Percentiles rank a stretch among this genome's conserved stretches.
phyloP scores from a whole-genome alignment of 2,113 vertebrate species.

The Dermatemys mawii region DNA sequence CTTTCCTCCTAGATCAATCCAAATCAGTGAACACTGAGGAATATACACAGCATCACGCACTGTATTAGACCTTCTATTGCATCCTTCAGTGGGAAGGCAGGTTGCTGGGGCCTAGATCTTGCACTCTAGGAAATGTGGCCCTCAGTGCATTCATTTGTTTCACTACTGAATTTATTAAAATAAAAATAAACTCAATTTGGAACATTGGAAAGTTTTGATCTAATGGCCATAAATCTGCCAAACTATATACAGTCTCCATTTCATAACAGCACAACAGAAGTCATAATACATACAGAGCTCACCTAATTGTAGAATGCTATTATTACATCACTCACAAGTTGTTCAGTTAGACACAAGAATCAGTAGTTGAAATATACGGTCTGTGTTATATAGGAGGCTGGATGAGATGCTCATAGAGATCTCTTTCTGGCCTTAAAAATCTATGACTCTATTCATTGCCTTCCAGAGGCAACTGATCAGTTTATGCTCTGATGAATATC shows the following conservation, averaged over 20 bases:
- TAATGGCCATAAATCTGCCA: background rate
- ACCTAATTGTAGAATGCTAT: background rate
- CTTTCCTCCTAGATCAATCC: background rate
- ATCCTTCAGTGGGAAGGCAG: background rate
- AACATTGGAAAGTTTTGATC: background rate
- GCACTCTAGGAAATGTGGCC: background rate
- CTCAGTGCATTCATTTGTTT: background rate
- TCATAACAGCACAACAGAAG: background rate
- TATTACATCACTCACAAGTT: background rate
- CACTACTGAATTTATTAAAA: background rate
- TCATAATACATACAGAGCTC: accelerated
- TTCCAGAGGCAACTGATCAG: background rate
- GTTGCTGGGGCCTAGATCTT: background rate
- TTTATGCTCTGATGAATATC: background rate
- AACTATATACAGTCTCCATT: background rate
- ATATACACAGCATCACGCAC: background rate
- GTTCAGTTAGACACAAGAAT: background rate
- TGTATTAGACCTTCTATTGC: background rate
- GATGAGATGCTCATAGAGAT: background rate
- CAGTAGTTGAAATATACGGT: background rate
- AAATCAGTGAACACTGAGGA: background rate
- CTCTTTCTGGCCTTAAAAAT: background rate
- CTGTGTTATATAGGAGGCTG: background rate
- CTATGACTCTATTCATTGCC: background rate
- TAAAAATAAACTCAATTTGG: background rate